Evolutionary conservation across 2,113 vertebrate species (phyloP).

Genomic region (Natator depressus): DNA sequence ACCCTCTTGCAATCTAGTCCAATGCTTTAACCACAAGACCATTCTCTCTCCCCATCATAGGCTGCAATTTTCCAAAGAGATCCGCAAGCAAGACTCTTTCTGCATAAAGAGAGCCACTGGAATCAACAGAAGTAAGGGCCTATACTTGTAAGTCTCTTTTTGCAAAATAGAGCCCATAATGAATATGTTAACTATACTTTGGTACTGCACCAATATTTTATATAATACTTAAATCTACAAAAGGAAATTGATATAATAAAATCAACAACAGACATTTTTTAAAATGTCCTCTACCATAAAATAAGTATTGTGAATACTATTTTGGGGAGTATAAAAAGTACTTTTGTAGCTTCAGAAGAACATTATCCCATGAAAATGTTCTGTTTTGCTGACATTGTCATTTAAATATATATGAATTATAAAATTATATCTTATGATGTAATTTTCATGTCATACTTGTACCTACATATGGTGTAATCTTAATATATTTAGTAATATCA

Average conservation of each 20-base stretch:
- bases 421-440: conserved; percentile 44
- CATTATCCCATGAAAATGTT: conserved; percentile 27
- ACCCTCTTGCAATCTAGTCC: not conserved
- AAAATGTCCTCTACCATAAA: not conserved
- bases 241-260: not conserved
- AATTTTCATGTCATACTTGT: conserved; percentile 42
- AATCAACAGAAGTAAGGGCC: not conserved
- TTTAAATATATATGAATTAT: conserved; percentile 56
- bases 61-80: not conserved
- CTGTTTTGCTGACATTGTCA: conserved; percentile 48
- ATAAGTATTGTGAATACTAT: conserved; percentile 23
- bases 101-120: conserved; percentile 2
- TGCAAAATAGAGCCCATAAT: not conserved
- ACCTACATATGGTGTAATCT: conserved; percentile 50
- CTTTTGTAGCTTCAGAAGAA: conserved; percentile 43
- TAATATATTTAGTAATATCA: conserved; percentile 64
- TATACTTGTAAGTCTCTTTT: not conserved
- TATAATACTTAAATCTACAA: not conserved
- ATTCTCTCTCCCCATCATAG: not conserved
- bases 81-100: not conserved
- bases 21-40: not conserved
- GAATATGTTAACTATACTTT: not conserved
- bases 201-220: not conserved
- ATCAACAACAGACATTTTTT: conserved; percentile 11
- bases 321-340: conserved; percentile 32